A percentile compares a stretch with the other conserved stretches of the same genome.
Conservation (phyloP, 2,113 vertebrate species). For the Vireo altiloquus region DNA sequence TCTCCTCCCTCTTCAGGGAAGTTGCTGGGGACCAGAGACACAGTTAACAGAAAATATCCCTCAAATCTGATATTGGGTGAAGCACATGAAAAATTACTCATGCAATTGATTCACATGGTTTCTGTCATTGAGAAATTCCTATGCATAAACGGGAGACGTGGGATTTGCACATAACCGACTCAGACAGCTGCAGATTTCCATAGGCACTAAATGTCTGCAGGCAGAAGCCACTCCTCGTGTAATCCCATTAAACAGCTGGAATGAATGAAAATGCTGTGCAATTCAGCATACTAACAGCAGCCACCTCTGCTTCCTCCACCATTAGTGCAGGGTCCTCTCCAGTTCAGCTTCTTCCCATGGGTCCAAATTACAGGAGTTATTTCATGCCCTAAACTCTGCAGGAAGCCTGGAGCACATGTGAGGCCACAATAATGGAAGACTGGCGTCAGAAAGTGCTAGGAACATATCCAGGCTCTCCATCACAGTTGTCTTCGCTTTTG, state of each 20-base stretch:
- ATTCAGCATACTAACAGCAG: not conserved
- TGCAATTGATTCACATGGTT: constrained; percentile 23
- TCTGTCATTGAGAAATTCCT: not conserved
- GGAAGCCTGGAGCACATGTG: not conserved
- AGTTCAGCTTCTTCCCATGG: not conserved
- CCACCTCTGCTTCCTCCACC: not conserved
- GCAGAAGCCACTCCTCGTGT: constrained; percentile 33
- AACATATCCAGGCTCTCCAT: not conserved
- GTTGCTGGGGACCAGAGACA: not conserved
- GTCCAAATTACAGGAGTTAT: not conserved
- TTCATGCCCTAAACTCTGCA: not conserved
- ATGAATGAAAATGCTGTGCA: not conserved
- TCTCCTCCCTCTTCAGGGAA: not conserved
- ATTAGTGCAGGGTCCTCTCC: not conserved
- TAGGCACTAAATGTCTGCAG: not conserved
- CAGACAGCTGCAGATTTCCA: constrained; percentile 53
- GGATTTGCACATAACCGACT: not conserved
- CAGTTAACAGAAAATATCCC: not conserved
- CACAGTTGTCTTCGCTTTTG: not conserved
- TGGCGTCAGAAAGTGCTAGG: not conserved
- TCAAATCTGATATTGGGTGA: not conserved
- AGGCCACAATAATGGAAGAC: not conserved
- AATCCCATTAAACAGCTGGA: constrained; percentile 47
- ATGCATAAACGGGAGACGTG: not conserved
- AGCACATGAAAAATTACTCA: not conserved